A percentile compares a stretch with the other conserved stretches of the same genome.
These are phyloP conservation scores for Moxostoma hubbsi DNA, from an alignment of 2,797 vertebrate species.

Conservation along the genomic window DNA sequence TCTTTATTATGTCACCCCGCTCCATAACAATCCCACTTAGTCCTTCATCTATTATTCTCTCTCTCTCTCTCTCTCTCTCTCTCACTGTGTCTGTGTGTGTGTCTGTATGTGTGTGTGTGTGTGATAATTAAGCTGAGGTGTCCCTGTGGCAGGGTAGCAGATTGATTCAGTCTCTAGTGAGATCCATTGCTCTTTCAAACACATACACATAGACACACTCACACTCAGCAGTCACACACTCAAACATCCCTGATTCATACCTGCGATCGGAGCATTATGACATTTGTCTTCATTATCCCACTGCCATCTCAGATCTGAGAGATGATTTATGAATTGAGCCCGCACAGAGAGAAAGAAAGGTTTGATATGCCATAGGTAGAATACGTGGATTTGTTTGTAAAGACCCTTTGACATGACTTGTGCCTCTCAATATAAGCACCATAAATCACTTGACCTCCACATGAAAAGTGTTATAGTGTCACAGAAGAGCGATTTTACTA, in stretches of 20 bases:
- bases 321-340: slow-evolving; percentile 42
- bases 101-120: neutral
- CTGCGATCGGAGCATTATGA: slow-evolving; percentile 5
- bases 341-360: neutral
- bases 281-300: slow-evolving; percentile 50
- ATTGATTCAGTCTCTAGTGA: slow-evolving; percentile 58
- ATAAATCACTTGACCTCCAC: neutral
- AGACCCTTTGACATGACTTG: neutral
- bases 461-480: neutral
- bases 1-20: slow-evolving; percentile 28
- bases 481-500: neutral
- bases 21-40: slow-evolving; percentile 23
- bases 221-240: neutral
- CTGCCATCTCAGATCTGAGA: slow-evolving; percentile 36
- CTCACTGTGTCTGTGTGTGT: neutral
- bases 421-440: neutral
- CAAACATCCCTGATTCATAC: slow-evolving; percentile 36
- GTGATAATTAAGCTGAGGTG: slow-evolving; percentile 44
- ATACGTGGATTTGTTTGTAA: neutral
- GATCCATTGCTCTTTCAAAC: slow-evolving; percentile 48
- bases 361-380: slow-evolving; percentile 14
- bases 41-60: slow-evolving; percentile 13
- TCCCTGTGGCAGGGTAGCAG: slow-evolving; percentile 54
- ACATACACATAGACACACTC: slow-evolving; percentile 12
- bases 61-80: slow-evolving; percentile 1